Conservation (phyloP, 2,888 invertebrate species). For the Gymnoscelis rufifasciata region DNA sequence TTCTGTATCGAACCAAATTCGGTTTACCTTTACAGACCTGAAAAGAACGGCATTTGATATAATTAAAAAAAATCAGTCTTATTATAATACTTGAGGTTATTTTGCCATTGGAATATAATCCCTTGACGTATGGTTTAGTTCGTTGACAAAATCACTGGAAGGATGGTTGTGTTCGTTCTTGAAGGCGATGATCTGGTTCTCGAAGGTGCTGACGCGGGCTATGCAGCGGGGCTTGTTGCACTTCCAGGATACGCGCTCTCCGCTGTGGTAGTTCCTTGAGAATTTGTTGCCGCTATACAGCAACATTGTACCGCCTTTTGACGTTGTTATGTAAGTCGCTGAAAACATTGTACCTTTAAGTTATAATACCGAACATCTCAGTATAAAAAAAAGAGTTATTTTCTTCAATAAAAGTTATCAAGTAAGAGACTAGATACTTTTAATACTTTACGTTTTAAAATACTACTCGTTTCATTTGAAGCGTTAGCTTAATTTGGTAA, state of each 20-base stretch:
- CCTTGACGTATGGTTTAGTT: not conserved
- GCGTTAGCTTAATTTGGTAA: not conserved
- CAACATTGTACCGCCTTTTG: conserved; percentile 45
- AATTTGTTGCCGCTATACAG: conserved; percentile 39
- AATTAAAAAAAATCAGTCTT: too few relatives aligned
- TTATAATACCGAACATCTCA: not conserved
- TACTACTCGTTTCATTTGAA: not conserved
- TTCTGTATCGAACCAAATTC: too few relatives aligned
- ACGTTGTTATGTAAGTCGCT: conserved; percentile 37
- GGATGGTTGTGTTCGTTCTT: conserved; percentile 45
- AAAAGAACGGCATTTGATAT: too few relatives aligned
- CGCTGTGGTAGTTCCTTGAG: conserved; percentile 54
- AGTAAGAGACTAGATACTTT: not conserved
- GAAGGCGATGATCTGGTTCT: conserved; percentile 35
- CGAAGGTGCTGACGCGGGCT: conserved; percentile 45
- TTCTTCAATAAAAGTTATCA: too few relatives aligned
- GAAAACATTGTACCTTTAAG: conserved; percentile 5
- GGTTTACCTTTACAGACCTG: too few relatives aligned
- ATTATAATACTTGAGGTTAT: too few relatives aligned
- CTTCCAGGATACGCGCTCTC: conserved; percentile 48
- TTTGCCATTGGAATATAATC: too few relatives aligned
- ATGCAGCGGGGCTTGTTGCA: conserved; percentile 50
- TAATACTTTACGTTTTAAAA: too few relatives aligned
- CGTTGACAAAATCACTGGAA: not conserved
- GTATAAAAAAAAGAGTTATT: too few relatives aligned